Evolutionary conservation across 2,888 invertebrate species (phyloP).

Genomic region (Dugesia japonica): DNA sequence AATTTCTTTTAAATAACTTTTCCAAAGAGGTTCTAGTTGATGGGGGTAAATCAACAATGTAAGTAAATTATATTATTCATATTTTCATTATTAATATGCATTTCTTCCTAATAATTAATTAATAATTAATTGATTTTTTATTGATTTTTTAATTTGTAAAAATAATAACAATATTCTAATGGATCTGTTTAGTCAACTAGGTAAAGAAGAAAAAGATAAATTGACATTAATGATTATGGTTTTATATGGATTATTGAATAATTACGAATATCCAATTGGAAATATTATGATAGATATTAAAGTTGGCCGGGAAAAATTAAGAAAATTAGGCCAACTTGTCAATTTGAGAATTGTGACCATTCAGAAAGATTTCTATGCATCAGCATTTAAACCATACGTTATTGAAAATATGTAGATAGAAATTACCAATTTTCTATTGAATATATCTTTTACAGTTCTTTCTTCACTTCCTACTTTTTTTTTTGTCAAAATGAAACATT

Average conservation of each 20-base stretch:
- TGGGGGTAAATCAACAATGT: not conserved
- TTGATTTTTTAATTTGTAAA: too few species aligned
- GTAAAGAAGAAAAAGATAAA: not conserved
- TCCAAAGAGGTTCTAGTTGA: not conserved
- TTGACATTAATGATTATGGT: not conserved
- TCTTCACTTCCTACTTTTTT: too few species aligned
- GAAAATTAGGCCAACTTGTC: not conserved
- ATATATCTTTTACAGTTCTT: too few species aligned
- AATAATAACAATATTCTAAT: too few species aligned
- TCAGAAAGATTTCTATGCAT: not conserved
- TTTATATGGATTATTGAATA: not conserved
- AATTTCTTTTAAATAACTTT: not conserved
- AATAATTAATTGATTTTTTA: too few species aligned
- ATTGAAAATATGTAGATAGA: not conserved
- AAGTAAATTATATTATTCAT: not conserved
- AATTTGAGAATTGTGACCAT: not conserved
- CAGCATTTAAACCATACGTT: not conserved
- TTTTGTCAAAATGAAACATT: too few species aligned
- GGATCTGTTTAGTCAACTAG: not conserved
- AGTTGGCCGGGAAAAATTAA: not conserved
- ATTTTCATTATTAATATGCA: too few species aligned
- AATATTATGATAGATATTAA: not conserved
- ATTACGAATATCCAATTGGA: not conserved
- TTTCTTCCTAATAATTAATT: too few species aligned
- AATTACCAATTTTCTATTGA: too few species aligned